These are phyloP conservation scores for Emydocephalus ijimae DNA, from an alignment of 2,113 vertebrate species.

Conservation along the genomic window DNA sequence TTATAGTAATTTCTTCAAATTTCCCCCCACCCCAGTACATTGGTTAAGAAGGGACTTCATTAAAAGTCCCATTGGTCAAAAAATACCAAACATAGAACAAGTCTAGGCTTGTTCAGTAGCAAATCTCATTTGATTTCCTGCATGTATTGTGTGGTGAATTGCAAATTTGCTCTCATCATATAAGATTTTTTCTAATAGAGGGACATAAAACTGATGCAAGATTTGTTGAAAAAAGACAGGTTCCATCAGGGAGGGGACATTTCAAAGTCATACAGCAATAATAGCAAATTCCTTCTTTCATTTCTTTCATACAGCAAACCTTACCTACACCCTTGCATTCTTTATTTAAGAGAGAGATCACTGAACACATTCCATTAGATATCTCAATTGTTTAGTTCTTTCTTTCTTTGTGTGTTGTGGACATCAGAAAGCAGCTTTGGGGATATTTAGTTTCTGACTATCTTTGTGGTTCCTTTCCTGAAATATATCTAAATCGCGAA, in stretches of 20 bases:
- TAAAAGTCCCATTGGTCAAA: not conserved
- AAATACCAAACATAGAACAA: not conserved
- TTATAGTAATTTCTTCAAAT: not conserved
- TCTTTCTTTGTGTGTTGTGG: not conserved
- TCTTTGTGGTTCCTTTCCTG: not conserved
- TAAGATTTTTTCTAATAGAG: not conserved
- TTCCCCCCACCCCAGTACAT: not conserved
- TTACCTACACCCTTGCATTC: not conserved
- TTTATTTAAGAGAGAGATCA: not conserved
- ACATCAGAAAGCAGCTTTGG: not conserved
- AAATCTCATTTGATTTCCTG: not conserved
- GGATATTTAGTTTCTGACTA: not conserved
- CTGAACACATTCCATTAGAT: not conserved
- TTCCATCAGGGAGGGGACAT: slow-evolving; percentile 42
- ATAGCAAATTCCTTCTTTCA: slow-evolving; percentile 46
- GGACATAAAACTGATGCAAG: not conserved
- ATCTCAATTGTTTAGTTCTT: slow-evolving; percentile 7
- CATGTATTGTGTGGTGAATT: not conserved
- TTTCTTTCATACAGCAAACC: not conserved
- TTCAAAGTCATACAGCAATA: slow-evolving; percentile 43
- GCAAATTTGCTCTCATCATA: not conserved
- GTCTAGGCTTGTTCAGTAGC: not conserved
- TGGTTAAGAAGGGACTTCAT: not conserved
- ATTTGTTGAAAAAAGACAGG: not conserved
- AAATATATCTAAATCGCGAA: not conserved